Percentiles rank a stretch among this genome's conserved stretches.
Conservation (phyloP, 2,113 vertebrate species). For the Neogale vison region DNA sequence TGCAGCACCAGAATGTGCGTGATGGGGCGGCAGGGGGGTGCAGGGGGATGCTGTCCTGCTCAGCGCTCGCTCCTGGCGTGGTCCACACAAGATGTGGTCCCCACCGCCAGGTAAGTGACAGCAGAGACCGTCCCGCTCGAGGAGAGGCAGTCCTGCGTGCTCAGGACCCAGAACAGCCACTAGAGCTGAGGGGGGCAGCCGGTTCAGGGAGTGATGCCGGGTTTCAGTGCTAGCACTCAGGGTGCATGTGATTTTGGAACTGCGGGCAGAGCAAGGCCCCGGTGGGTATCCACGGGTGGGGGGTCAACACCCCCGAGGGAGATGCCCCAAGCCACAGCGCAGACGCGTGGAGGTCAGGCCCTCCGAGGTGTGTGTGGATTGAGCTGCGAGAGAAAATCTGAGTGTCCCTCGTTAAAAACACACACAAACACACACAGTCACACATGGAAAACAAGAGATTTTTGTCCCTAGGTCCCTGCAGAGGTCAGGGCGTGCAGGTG, state of each 20-base stretch:
- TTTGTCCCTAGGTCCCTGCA: not conserved
- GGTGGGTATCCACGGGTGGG: not conserved
- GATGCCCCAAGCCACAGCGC: slow-evolving; percentile 16
- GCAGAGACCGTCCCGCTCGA: not conserved
- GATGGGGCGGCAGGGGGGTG: no score
- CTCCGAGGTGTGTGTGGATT: not conserved
- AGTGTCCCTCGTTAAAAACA: not conserved
- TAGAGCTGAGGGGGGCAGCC: not conserved
- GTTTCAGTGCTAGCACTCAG: not conserved
- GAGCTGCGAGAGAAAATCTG: not conserved
- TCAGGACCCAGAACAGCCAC: not conserved
- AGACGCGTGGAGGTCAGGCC: slow-evolving; percentile 13
- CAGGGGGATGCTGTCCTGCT: not conserved
- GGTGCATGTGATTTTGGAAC: not conserved
- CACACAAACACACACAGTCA: not conserved
- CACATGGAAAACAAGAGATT: slow-evolving; percentile 23
- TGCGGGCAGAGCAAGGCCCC: not conserved
- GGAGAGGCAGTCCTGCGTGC: not conserved
- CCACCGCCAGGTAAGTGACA: not conserved
- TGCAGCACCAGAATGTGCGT: not conserved
- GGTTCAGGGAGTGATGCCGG: not conserved
- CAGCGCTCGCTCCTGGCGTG: not conserved
- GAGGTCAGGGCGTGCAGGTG: not conserved
- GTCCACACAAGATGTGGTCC: not conserved
- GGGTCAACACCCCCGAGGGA: not conserved